A percentile compares a stretch with the other conserved stretches of the same genome.
Conservation (phyloP, 2,113 vertebrate species). For the Monarcha castaneiventris region DNA sequence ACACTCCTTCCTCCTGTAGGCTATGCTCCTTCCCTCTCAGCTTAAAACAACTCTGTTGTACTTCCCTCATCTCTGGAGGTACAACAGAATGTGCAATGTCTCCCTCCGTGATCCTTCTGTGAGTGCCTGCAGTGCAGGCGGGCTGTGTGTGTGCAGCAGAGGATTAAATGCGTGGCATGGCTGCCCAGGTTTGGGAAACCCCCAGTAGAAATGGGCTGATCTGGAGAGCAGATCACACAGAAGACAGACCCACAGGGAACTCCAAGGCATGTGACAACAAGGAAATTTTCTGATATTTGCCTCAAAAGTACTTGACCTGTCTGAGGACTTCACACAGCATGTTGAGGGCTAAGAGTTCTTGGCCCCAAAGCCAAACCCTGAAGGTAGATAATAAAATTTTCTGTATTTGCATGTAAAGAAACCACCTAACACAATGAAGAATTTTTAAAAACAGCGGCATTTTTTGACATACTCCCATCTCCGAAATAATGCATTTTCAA, state of each 20-base stretch:
- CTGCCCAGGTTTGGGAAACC: background rate
- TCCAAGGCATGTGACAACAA: background rate
- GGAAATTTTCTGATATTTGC: background rate
- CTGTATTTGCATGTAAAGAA: background rate
- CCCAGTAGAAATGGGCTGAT: background rate
- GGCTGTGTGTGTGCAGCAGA: background rate
- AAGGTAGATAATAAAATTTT: background rate
- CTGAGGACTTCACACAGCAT: background rate
- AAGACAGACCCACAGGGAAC: background rate
- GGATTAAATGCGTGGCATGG: background rate
- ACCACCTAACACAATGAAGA: background rate
- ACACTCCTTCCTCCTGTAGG: background rate
- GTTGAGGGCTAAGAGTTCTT: background rate
- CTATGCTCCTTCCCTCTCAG: background rate
- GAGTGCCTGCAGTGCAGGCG: background rate
- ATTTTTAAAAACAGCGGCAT: background rate
- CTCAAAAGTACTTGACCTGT: background rate
- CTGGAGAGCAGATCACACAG: background rate
- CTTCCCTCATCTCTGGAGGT: background rate
- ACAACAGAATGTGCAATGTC: background rate
- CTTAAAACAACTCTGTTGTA: background rate
- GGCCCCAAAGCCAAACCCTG: background rate
- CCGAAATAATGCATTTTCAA: background rate
- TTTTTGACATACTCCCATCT: background rate
- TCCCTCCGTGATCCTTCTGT: background rate